Conservation (phyloP, 1,140 invertebrate genomes). For the Calliphora vicina region DNA sequence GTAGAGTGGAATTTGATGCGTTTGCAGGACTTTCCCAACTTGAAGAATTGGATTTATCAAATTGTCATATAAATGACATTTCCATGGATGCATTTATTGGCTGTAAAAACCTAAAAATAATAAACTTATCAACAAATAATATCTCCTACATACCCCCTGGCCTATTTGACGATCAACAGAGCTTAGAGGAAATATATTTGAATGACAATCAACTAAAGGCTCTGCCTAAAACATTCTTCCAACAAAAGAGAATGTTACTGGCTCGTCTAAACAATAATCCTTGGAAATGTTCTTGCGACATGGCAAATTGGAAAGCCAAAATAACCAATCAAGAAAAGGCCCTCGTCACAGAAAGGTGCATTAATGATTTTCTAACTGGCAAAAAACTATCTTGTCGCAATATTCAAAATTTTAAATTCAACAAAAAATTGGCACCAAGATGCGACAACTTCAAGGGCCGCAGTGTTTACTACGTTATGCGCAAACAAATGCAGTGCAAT, state of each 20-base stretch:
- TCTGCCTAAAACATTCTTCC: conserved; percentile 69
- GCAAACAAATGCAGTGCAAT: conserved; percentile 51
- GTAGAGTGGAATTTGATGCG: conserved; percentile 72
- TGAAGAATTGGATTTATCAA: conserved; percentile 68
- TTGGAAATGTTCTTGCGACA: conserved; percentile 75
- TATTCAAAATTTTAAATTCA: conserved; percentile 63
- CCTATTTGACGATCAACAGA: conserved; percentile 70
- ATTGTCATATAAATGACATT: conserved; percentile 70
- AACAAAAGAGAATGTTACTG: conserved; percentile 65
- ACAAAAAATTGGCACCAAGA: conserved; percentile 70
- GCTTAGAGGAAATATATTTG: conserved; percentile 70
- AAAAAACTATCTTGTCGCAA: conserved; percentile 53
- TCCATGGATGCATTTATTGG: conserved; percentile 77
- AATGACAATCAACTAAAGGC: conserved; percentile 69
- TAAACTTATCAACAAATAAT: conserved; percentile 73
- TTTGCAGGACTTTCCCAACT: conserved; percentile 70
- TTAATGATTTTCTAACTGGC: conserved; percentile 55
- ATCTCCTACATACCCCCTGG: conserved; percentile 69
- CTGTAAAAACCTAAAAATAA: conserved; percentile 66
- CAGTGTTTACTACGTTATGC: conserved; percentile 67
- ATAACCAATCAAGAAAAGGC: conserved; percentile 64
- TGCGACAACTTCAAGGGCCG: conserved; percentile 69
- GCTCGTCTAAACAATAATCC: conserved; percentile 69
- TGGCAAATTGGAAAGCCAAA: conserved; percentile 70
- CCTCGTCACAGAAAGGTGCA: conserved; percentile 56